A percentile compares a stretch with the other conserved stretches of the same genome.
Evolutionary conservation across 2,888 invertebrate species (phyloP).

Genomic region (Spialia ferax): DNA sequence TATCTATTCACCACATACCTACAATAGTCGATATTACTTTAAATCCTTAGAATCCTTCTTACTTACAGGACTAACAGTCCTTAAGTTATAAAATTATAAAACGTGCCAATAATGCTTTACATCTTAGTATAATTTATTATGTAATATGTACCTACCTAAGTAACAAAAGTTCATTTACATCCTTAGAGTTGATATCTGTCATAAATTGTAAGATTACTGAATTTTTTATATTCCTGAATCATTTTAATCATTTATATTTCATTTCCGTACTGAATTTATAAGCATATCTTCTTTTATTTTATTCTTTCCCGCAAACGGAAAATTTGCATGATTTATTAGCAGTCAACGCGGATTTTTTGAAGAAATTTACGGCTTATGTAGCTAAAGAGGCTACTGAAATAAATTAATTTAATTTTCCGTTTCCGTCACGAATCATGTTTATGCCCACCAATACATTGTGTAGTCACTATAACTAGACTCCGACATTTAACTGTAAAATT

Average conservation of each 20-base stretch:
- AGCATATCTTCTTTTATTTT: conserved; percentile 44
- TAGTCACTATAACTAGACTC: too few species aligned
- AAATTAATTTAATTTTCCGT: conserved; percentile 48
- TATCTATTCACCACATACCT: too few species aligned
- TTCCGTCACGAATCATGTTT: not conserved
- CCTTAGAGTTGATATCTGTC: not conserved
- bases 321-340: conserved; percentile 54
- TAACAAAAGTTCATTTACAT: not conserved
- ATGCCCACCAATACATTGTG: not conserved
- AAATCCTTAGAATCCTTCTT: too few species aligned
- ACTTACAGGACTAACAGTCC: too few species aligned
- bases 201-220: conserved; percentile 13
- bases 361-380: conserved; percentile 45
- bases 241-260: conserved; percentile 39
- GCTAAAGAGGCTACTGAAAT: conserved; percentile 44
- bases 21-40: too few species aligned
- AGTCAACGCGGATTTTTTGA: conserved; percentile 49
- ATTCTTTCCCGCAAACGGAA: conserved; percentile 41
- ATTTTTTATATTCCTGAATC: conserved; percentile 3
- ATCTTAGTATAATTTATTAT: too few species aligned
- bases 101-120: too few species aligned
- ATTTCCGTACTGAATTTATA: conserved; percentile 37
- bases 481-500: too few species aligned
- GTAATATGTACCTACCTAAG: too few species aligned
- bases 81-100: too few species aligned